Conservation (phyloP, 2,113 vertebrate species). For the Callocephalon fimbriatum region DNA sequence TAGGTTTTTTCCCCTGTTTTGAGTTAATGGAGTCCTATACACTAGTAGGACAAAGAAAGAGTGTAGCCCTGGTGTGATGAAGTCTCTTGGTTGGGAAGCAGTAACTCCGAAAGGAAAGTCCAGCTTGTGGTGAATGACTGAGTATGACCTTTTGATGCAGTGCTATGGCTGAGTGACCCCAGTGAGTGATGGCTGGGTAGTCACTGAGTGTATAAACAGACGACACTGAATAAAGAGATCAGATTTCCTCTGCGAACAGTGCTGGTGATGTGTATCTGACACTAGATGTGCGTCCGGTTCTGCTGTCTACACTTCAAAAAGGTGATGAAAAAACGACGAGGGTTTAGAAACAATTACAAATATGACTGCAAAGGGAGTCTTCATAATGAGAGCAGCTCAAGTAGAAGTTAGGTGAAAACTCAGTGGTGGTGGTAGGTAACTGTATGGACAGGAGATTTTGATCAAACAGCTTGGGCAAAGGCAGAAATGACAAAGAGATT, state of each 20-base stretch:
- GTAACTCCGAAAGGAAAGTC: neutral
- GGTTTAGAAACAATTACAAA: slow-evolving; percentile 8
- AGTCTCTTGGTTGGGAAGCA: neutral
- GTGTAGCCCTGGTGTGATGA: neutral
- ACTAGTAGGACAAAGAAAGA: neutral
- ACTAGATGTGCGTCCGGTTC: neutral
- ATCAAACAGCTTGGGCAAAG: neutral
- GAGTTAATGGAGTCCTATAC: neutral
- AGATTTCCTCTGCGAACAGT: slow-evolving; percentile 9
- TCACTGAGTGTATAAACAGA: neutral
- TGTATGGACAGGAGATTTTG: neutral
- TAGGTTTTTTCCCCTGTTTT: neutral
- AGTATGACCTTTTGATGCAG: neutral
- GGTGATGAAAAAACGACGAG: slow-evolving; percentile 28
- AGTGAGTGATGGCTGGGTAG: slow-evolving; percentile 37
- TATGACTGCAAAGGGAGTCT: neutral
- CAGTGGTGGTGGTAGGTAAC: neutral
- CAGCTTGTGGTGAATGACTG: neutral
- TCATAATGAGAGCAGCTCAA: neutral
- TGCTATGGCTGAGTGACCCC: slow-evolving; percentile 26
- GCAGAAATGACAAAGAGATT: neutral
- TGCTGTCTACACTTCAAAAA: slow-evolving; percentile 38
- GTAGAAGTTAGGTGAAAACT: neutral
- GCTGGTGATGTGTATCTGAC: neutral
- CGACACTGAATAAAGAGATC: slow-evolving; percentile 15